Evolutionary conservation across 2,797 vertebrate genomes (phyloP).

Genomic region (Octomys mimax): DNA sequence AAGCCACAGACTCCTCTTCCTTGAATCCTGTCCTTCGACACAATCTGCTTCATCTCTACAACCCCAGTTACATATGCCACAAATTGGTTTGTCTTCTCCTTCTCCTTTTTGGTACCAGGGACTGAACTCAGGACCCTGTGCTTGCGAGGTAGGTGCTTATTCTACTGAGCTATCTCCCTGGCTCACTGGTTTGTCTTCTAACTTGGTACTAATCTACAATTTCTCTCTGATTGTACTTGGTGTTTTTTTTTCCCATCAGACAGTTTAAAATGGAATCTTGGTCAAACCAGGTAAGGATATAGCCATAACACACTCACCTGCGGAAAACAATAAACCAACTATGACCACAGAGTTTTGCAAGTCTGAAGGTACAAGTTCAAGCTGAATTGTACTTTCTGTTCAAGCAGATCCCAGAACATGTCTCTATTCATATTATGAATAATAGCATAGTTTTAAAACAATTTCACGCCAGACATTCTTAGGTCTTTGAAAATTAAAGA

Average conservation of each 20-base stretch:
- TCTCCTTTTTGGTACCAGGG: no score
- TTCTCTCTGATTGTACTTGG: not conserved
- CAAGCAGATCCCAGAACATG: not conserved
- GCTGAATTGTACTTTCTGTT: constrained; percentile 10
- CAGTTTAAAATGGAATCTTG: not conserved
- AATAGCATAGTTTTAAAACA: not conserved
- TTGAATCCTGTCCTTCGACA: not conserved
- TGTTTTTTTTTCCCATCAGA: not conserved
- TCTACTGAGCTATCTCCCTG: no score
- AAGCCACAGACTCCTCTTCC: not conserved
- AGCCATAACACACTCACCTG: not conserved
- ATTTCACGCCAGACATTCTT: constrained; percentile 17
- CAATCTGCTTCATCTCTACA: not conserved
- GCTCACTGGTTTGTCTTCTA: not conserved
- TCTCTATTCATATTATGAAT: constrained; percentile 25
- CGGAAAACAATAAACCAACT: not conserved
- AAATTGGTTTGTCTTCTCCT: not conserved
- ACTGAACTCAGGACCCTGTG: no score
- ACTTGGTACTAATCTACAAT: not conserved
- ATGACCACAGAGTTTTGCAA: not conserved
- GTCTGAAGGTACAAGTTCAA: not conserved
- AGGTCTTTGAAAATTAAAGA: constrained; percentile 40
- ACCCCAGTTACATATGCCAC: no score
- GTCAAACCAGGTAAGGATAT: not conserved
- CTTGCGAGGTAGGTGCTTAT: no score